Evolutionary conservation across 1,140 invertebrate genomes (phyloP).

Genomic region (Dendrolimus punctatus): DNA sequence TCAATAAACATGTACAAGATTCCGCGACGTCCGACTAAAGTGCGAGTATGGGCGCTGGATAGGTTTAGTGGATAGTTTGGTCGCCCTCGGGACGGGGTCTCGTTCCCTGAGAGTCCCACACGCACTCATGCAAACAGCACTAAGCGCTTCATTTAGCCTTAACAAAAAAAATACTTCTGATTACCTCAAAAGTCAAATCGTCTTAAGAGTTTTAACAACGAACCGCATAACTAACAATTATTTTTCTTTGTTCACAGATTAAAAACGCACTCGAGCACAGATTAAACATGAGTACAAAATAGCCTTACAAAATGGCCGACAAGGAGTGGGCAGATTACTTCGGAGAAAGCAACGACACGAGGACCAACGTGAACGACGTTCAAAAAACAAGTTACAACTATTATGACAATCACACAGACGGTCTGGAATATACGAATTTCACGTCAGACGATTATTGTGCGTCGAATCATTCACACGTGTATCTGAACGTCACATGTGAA

Average conservation of each 20-base stretch:
- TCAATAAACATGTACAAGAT: too few species aligned
- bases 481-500: conserved; percentile 77
- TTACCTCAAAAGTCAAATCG: too few species aligned
- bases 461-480: conserved; percentile 54
- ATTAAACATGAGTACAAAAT: conserved; percentile 10
- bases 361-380: conserved; percentile 14
- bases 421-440: conserved; percentile 44
- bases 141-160: too few species aligned
- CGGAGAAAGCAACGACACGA: conserved; percentile 14
- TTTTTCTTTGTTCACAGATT: conserved; percentile 12
- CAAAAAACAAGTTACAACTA: conserved; percentile 34
- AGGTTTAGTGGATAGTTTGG: too few species aligned
- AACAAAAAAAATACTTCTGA: too few species aligned
- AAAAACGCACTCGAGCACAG: conserved; percentile 5
- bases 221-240: neutral
- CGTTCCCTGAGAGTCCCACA: too few species aligned
- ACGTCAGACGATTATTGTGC: conserved; percentile 49
- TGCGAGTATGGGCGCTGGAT: too few species aligned
- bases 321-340: conserved; percentile 26
- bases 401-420: conserved; percentile 35
- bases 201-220: too few species aligned
- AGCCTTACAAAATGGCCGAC: conserved; percentile 26
- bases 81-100: too few species aligned
- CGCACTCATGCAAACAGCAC: too few species aligned
- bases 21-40: too few species aligned